phyloP scores from a whole-genome alignment of 2,113 vertebrate genomes.

The Phaethornis superciliosus region DNA sequence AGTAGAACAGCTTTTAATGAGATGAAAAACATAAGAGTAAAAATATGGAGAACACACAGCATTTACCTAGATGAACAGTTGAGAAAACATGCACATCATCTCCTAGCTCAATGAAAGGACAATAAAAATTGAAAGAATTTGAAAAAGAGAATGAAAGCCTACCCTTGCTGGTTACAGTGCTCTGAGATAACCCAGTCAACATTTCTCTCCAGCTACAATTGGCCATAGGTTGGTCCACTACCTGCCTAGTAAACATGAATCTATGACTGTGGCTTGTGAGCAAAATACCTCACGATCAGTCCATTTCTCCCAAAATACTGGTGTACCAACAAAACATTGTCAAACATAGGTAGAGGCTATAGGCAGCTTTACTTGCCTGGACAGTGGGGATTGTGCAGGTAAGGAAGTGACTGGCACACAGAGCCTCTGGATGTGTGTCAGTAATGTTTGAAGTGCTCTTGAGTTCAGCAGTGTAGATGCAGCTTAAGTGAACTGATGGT shows the following conservation, averaged over 20 bases:
- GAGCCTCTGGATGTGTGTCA: background rate
- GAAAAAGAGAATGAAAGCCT: background rate
- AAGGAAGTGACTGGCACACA: background rate
- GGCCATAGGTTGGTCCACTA: background rate
- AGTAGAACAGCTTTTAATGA: background rate
- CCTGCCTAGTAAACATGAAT: background rate
- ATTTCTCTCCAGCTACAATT: background rate
- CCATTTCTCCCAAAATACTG: background rate
- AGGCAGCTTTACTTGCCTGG: background rate
- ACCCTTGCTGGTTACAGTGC: background rate
- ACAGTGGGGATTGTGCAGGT: background rate
- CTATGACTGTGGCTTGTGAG: background rate
- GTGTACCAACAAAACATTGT: rapidly evolving
- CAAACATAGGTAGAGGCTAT: rapidly evolving
- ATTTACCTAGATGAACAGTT: background rate
- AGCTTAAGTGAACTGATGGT: background rate
- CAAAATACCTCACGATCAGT: background rate
- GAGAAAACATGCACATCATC: background rate
- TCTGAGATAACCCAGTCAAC: background rate
- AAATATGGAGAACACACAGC: background rate
- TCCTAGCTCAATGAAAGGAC: background rate
- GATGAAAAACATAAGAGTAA: background rate
- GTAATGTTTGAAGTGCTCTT: background rate
- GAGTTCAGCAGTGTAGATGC: background rate
- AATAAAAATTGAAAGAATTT: background rate